A percentile compares a stretch with the other conserved stretches of the same genome.
phyloP scores from a whole-genome alignment of 2,888 invertebrate species.

The Platycheirus albimanus region DNA sequence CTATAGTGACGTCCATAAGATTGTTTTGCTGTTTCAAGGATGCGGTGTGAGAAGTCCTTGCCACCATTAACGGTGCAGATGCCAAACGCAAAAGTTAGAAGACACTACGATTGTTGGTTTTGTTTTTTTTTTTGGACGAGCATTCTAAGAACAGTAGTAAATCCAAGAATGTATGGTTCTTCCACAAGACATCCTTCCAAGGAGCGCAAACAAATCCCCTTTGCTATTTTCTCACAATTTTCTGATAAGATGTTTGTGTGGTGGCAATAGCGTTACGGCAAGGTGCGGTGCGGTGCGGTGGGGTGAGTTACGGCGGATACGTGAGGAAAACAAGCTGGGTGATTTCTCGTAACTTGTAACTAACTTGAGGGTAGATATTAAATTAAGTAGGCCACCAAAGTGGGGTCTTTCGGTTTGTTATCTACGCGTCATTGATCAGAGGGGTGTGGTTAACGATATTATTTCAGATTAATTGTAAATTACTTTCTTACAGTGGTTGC shows the following conservation, averaged over 20 bases:
- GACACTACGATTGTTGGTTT: too few relatives aligned
- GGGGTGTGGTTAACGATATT: slow-evolving; percentile 50
- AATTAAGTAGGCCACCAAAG: slow-evolving; percentile 64
- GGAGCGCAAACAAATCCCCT: background rate
- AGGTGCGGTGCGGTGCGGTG: too few relatives aligned
- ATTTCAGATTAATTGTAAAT: slow-evolving; percentile 66
- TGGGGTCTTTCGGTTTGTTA: slow-evolving; percentile 41
- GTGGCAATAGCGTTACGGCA: too few relatives aligned
- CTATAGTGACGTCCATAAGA: slow-evolving; percentile 37
- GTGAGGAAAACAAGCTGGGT: background rate
- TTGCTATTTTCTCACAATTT: slow-evolving; percentile 14
- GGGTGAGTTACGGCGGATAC: too few relatives aligned
- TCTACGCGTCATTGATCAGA: slow-evolving; percentile 46
- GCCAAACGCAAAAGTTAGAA: slow-evolving; percentile 17
- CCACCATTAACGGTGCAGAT: background rate
- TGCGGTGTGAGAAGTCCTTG: slow-evolving; percentile 9
- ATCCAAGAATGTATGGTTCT: slow-evolving; percentile 21
- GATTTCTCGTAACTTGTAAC: background rate
- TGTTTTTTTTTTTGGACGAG: too few relatives aligned
- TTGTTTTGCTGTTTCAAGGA: slow-evolving; percentile 35
- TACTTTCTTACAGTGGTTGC: slow-evolving; percentile 21
- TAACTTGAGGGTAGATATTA: slow-evolving; percentile 25
- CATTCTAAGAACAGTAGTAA: slow-evolving; percentile 25
- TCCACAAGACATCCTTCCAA: slow-evolving; percentile 10
- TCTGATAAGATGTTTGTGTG: slow-evolving; percentile 25